These are phyloP conservation scores for Sepioteuthis lessoniana DNA, from an alignment of 2,888 invertebrate genomes.

Conservation along the genomic window DNA sequence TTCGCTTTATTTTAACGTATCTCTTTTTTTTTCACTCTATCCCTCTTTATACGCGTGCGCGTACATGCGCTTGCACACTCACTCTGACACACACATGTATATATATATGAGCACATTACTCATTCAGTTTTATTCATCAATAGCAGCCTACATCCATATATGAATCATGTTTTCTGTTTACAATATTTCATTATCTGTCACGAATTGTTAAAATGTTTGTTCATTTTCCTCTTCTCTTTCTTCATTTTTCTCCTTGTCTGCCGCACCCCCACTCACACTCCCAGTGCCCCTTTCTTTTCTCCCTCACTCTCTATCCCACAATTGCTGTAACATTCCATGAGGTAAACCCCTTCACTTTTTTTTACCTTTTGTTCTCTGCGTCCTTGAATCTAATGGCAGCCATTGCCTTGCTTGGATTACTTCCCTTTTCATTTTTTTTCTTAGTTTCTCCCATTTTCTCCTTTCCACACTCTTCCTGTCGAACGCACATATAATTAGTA, in stretches of 20 bases:
- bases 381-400: constrained; percentile 9
- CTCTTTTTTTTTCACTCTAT: too few relatives aligned
- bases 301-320: not conserved
- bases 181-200: not conserved
- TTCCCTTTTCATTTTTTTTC: not conserved
- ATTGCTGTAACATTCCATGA: not conserved
- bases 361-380: not conserved
- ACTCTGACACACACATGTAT: too few relatives aligned
- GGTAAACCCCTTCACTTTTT: not conserved
- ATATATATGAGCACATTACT: not conserved
- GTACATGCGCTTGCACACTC: not conserved
- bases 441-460: not conserved
- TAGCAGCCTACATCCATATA: not conserved
- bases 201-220: constrained; percentile 20
- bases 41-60: too few relatives aligned
- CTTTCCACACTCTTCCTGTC: not conserved
- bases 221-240: not conserved
- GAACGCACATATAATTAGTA: not conserved
- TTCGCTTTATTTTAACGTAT: too few relatives aligned
- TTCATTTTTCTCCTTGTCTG: not conserved
- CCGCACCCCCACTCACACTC: too few relatives aligned
- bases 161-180: not conserved
- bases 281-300: not conserved
- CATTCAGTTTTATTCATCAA: not conserved
- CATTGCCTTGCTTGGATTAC: not conserved